Evolutionary conservation across 2,113 vertebrate genomes (phyloP).

Genomic region (Psilopogon haemacephalus): DNA sequence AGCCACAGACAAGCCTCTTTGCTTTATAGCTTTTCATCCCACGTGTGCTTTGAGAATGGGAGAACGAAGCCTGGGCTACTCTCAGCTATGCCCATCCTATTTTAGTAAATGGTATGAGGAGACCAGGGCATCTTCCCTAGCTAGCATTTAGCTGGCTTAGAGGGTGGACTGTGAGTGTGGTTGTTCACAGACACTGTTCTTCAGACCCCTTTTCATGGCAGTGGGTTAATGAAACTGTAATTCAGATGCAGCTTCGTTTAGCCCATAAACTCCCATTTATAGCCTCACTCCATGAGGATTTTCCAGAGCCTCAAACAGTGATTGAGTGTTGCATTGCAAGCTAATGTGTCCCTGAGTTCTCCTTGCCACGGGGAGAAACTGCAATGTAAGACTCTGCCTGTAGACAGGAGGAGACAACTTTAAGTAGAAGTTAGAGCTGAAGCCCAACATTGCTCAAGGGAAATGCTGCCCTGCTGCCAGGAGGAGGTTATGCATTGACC

Average conservation of each 20-base stretch:
- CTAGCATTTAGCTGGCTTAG: not conserved
- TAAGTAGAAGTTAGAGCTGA: not conserved
- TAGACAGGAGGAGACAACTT: not conserved
- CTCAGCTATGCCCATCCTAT: not conserved
- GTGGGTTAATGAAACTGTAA: not conserved
- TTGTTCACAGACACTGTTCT: not conserved
- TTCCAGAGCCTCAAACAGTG: not conserved
- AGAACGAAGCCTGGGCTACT: not conserved
- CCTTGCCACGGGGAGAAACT: not conserved
- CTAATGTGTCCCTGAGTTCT: not conserved
- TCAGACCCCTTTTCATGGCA: not conserved
- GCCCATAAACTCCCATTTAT: not conserved
- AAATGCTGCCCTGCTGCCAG: accelerated
- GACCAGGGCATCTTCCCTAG: not conserved
- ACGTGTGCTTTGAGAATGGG: not conserved
- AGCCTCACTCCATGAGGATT: not conserved
- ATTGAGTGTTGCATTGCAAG: too few relatives aligned
- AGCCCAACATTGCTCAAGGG: not conserved
- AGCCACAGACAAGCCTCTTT: conserved; percentile 1
- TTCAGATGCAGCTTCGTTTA: not conserved
- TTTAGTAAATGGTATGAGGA: not conserved
- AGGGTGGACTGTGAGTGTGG: accelerated
- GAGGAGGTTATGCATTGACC: not conserved
- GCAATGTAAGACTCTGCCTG: not conserved
- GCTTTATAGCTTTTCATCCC: not conserved